Conservation (phyloP, 2,888 invertebrate genomes). For the Metalampra italica region DNA sequence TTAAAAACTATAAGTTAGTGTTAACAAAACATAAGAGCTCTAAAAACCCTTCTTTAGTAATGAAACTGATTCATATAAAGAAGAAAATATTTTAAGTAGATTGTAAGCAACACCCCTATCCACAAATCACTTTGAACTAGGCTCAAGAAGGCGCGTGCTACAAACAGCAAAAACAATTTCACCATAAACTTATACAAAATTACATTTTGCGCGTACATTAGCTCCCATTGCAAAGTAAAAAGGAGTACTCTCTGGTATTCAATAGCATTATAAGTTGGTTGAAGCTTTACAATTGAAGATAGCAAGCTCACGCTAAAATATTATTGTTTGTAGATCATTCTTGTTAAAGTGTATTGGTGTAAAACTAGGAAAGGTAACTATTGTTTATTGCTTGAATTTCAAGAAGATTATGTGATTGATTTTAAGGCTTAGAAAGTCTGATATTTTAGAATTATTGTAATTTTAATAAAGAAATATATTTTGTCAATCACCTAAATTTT, state of each 20-base stretch:
- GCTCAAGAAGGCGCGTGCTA: conserved; percentile 58
- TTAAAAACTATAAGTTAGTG: too few relatives aligned
- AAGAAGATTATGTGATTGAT: too few relatives aligned
- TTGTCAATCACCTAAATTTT: too few relatives aligned
- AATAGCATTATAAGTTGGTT: conserved; percentile 2
- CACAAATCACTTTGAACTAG: conserved; percentile 41
- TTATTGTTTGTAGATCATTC: conserved; percentile 63
- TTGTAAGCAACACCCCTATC: conserved; percentile 32
- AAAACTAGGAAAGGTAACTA: conserved; percentile 11
- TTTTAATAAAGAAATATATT: too few relatives aligned
- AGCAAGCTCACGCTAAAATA: conserved; percentile 54
- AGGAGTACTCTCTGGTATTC: conserved; percentile 13
- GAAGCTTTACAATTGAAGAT: conserved; percentile 23
- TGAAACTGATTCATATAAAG: too few relatives aligned
- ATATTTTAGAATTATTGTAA: too few relatives aligned
- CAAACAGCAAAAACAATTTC: conserved; percentile 56
- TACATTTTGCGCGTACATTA: conserved; percentile 11
- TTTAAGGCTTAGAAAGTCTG: background rate
- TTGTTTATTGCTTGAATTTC: conserved; percentile 26
- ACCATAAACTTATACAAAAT: conserved; percentile 35
- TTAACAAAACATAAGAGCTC: too few relatives aligned
- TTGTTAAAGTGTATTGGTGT: conserved; percentile 29
- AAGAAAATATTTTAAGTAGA: too few relatives aligned
- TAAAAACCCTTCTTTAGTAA: too few relatives aligned
- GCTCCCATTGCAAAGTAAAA: conserved; percentile 11